Conservation (phyloP, 2,888 invertebrate species). For the Tillus elongatus region DNA sequence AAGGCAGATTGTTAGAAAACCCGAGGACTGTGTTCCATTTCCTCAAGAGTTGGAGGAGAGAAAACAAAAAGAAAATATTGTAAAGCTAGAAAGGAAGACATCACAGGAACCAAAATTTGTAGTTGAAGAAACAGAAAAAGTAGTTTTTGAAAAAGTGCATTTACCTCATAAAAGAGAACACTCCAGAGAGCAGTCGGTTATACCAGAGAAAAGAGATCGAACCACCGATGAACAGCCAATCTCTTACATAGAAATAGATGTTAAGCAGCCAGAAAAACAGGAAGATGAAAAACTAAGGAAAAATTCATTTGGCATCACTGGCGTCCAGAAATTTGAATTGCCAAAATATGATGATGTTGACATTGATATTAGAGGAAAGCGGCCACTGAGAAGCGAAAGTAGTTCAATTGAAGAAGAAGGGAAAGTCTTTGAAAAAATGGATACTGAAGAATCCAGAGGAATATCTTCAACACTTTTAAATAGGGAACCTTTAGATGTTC, state of each 20-base stretch:
- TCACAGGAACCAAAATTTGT: no score
- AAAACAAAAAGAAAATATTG: no score
- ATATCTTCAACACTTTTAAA: not conserved
- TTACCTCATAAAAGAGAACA: not conserved
- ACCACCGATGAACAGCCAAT: not conserved
- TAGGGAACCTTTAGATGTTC: not conserved
- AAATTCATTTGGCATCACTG: not conserved
- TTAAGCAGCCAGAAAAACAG: not conserved
- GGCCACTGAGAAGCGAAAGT: slow-evolving; percentile 11
- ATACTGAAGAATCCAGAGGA: not conserved
- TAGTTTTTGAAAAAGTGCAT: no score
- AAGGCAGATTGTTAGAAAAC: not conserved
- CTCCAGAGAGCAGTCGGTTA: not conserved
- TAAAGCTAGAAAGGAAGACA: no score
- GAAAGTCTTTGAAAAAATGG: slow-evolving; percentile 10
- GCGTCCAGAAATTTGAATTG: not conserved
- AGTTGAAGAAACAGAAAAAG: no score
- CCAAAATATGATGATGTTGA: not conserved
- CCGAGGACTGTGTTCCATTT: slow-evolving; percentile 1
- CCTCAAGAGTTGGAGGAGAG: slow-evolving; percentile 2
- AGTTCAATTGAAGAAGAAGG: slow-evolving; percentile 12
- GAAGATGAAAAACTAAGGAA: not conserved
- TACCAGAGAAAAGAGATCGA: not conserved
- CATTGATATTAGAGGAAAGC: no score
- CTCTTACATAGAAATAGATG: not conserved